These are phyloP conservation scores for Cecropterus lyciades DNA, from an alignment of 1,140 invertebrate genomes.

Conservation along the genomic window DNA sequence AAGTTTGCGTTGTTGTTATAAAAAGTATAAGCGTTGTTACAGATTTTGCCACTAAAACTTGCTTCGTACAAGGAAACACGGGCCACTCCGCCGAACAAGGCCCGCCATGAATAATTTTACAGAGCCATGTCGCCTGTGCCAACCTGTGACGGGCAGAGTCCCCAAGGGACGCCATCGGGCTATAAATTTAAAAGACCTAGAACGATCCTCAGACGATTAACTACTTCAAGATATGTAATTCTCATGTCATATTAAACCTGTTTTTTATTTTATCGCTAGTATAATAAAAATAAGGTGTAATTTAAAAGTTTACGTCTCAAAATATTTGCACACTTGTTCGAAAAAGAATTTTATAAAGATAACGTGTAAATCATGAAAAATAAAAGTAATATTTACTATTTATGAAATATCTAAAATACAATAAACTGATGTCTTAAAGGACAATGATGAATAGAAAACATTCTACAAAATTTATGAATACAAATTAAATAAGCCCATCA, in stretches of 20 bases:
- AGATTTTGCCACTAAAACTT: constrained; percentile 27
- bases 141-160: constrained; percentile 48
- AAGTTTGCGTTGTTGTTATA: neutral
- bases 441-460: too few relatives aligned
- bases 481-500: neutral
- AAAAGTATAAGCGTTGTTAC: neutral
- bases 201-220: constrained; percentile 22
- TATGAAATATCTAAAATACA: too few relatives aligned
- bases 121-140: constrained; percentile 51
- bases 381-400: too few relatives aligned
- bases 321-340: too few relatives aligned
- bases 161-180: constrained; percentile 28
- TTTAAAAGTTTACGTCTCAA: too few relatives aligned
- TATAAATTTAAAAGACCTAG: constrained; percentile 50
- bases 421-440: too few relatives aligned
- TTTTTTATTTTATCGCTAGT: neutral
- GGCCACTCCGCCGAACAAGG: constrained; percentile 49
- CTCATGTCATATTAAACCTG: neutral
- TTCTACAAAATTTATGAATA: too few relatives aligned
- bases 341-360: too few relatives aligned
- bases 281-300: too few relatives aligned
- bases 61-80: constrained; percentile 47
- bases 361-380: too few relatives aligned
- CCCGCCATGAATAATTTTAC: constrained; percentile 66
- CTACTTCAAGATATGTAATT: constrained; percentile 38